A percentile compares a stretch with the other conserved stretches of the same genome.
These are phyloP conservation scores for Electrona antarctica DNA, from an alignment of 2,113 vertebrate genomes.

Conservation along the genomic window DNA sequence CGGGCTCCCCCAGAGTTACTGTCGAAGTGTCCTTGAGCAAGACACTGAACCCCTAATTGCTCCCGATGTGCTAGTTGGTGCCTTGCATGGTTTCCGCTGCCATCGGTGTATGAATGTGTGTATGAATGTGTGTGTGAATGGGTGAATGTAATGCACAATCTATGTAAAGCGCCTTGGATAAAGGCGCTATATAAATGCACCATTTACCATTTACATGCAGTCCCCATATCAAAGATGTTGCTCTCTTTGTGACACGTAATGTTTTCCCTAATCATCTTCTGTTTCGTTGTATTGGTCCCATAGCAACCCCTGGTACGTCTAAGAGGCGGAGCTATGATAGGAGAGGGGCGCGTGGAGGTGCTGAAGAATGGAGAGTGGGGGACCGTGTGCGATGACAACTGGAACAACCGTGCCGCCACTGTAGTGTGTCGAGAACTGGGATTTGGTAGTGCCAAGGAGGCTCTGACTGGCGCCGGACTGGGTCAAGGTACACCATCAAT, in stretches of 20 bases:
- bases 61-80: too few species aligned
- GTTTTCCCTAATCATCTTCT: background rate
- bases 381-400: conserved; percentile 90
- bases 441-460: conserved; percentile 92
- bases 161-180: too few species aligned
- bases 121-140: too few species aligned
- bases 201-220: too few species aligned
- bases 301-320: conserved; percentile 93
- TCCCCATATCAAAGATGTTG: background rate
- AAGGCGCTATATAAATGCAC: too few species aligned
- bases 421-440: conserved; percentile 95
- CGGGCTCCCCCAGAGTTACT: too few species aligned
- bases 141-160: too few species aligned
- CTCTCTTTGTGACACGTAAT: background rate
- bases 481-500: conserved; percentile 85
- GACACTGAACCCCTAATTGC: too few species aligned
- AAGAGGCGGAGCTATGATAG: conserved; percentile 87
- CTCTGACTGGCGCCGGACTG: conserved; percentile 80
- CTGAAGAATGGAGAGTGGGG: conserved; percentile 94
- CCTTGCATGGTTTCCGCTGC: too few species aligned
- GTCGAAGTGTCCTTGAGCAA: too few species aligned
- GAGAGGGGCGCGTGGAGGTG: conserved; percentile 93
- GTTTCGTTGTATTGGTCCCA: conserved; percentile 21
- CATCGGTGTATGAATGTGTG: too few species aligned
- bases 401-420: conserved; percentile 87